Conservation (phyloP, 1,140 invertebrate genomes). For the Ridgeia piscesae region DNA sequence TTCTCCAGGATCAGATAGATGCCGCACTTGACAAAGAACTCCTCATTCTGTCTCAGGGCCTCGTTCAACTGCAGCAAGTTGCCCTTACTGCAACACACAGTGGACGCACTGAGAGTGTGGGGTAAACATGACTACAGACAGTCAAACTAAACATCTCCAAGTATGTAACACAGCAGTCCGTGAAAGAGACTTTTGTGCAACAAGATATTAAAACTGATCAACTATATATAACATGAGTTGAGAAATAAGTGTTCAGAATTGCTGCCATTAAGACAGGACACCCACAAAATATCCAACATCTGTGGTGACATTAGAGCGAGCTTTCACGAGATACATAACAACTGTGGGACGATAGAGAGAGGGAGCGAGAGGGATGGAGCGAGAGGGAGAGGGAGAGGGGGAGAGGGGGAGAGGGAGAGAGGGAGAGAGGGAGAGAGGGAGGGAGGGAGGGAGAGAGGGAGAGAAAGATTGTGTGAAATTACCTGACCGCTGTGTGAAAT, state of each 20-base stretch:
- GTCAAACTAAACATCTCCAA: neutral
- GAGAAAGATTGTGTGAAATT: constrained; percentile 26
- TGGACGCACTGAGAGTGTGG: no score
- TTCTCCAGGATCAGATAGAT: constrained; percentile 97
- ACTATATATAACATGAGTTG: neutral
- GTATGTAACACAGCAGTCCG: neutral
- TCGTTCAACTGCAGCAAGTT: constrained; percentile 81
- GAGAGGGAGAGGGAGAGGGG: no score
- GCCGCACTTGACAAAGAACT: constrained; percentile 91
- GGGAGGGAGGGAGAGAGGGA: no score
- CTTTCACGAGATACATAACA: no score
- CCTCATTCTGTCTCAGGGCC: constrained; percentile 82
- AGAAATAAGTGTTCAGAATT: neutral
- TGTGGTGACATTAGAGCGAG: no score
- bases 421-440: no score
- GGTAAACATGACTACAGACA: no score
- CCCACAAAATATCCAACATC: no score
- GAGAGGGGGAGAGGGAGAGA: no score
- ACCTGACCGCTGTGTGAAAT: constrained; percentile 65
- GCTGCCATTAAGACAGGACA: neutral
- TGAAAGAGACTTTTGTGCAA: neutral
- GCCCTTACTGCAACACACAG: constrained; percentile 65
- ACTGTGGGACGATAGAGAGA: no score
- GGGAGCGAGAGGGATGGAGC: no score
- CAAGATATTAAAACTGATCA: no score